Evolutionary conservation across 2,113 vertebrate genomes (phyloP).

Genomic region (Sander vitreus): DNA sequence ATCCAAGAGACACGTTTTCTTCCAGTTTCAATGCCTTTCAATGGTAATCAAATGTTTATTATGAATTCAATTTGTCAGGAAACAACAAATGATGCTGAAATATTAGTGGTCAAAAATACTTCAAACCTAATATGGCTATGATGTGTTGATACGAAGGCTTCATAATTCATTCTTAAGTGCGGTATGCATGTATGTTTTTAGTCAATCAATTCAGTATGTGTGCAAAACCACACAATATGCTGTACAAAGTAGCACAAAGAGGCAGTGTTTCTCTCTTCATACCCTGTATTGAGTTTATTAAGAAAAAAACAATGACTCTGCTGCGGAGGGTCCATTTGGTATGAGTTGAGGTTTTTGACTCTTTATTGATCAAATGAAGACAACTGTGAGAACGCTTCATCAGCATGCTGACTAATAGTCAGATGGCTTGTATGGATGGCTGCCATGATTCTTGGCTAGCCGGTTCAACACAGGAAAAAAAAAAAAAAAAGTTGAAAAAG

Average conservation of each 20-base stretch:
- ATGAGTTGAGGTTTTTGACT: constrained; percentile 11
- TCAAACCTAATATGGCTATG: not conserved
- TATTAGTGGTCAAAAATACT: not conserved
- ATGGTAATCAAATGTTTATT: not conserved
- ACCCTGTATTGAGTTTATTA: constrained; percentile 3
- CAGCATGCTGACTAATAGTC: constrained; percentile 42
- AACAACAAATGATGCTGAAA: not conserved
- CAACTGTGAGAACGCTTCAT: constrained; percentile 14
- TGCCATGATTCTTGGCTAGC: constrained; percentile 15
- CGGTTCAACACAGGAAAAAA: not conserved
- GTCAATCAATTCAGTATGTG: not conserved
- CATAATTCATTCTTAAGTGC: not conserved
- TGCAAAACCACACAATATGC: not conserved
- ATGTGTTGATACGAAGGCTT: not conserved
- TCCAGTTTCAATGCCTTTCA: not conserved
- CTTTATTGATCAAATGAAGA: constrained; percentile 5
- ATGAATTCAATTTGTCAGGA: not conserved
- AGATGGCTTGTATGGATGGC: constrained; percentile 35
- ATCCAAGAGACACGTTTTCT: not conserved
- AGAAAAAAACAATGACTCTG: constrained; percentile 3
- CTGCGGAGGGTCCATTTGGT: not conserved
- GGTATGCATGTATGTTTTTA: not conserved
- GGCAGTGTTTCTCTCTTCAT: not conserved
- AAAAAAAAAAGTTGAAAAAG: no score
- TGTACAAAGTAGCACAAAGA: constrained; percentile 15